Evolutionary conservation across 2,888 invertebrate species (phyloP).

Genomic region (Leistus spinibarbis): DNA sequence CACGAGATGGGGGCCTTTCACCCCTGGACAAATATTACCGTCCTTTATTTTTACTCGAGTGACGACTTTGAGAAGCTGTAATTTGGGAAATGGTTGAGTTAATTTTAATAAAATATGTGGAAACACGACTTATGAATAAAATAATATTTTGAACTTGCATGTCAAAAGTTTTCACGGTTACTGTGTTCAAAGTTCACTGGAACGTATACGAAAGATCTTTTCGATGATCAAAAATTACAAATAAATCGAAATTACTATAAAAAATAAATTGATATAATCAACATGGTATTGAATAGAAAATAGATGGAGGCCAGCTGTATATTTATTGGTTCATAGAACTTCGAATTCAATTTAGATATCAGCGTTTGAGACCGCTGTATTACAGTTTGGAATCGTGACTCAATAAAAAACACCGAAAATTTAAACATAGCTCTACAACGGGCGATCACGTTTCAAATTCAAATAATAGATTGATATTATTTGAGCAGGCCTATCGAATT

Average conservation of each 20-base stretch:
- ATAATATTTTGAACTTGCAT: too few relatives aligned
- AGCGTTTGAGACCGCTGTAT: slow-evolving; percentile 12
- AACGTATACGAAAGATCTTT: neutral
- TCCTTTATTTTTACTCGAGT: neutral
- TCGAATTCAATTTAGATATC: slow-evolving; percentile 35
- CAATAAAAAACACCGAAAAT: slow-evolving; percentile 20
- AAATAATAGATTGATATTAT: neutral
- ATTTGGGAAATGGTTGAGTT: slow-evolving; percentile 21
- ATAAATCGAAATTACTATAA: neutral
- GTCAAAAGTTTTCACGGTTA: too few relatives aligned
- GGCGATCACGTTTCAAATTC: slow-evolving; percentile 15
- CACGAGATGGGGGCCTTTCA: slow-evolving; percentile 22
- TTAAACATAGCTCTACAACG: slow-evolving; percentile 1
- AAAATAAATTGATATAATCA: neutral
- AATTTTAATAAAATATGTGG: neutral
- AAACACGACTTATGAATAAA: too few relatives aligned
- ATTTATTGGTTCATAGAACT: slow-evolving; percentile 11
- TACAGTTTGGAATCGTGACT: slow-evolving; percentile 26
- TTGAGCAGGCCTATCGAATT: neutral
- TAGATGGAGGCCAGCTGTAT: neutral
- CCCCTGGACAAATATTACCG: slow-evolving; percentile 1
- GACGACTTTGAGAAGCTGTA: slow-evolving; percentile 18
- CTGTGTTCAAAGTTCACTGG: too few relatives aligned
- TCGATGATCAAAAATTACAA: neutral
- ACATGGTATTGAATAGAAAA: neutral